phyloP scores from a whole-genome alignment of 2,113 vertebrate genomes.

The Amblyornis subalaris region DNA sequence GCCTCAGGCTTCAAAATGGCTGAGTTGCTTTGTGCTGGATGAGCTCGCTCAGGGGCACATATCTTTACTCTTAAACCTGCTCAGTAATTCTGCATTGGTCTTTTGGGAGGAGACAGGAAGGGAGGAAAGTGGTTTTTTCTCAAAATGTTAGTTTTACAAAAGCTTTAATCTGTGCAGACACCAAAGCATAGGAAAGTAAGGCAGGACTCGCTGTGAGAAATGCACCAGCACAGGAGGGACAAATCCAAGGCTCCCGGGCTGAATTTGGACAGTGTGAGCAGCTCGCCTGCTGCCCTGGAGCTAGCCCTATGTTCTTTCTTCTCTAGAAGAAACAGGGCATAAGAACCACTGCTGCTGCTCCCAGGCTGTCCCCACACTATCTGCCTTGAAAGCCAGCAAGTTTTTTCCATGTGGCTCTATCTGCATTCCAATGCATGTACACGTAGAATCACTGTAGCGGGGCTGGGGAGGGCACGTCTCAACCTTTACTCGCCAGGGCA shows the following conservation, averaged over 20 bases:
- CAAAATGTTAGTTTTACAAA: neutral
- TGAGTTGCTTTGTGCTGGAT: neutral
- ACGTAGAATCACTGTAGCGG: neutral
- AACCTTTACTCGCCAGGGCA: neutral
- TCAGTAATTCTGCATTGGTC: neutral
- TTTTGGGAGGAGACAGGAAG: neutral
- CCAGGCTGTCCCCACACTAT: neutral
- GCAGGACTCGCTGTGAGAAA: neutral
- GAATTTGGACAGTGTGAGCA: neutral
- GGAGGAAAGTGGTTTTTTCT: neutral
- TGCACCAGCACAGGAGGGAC: neutral
- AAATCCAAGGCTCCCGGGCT: neutral
- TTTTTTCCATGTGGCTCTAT: neutral
- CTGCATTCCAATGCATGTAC: fast-evolving
- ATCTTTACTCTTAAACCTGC: neutral
- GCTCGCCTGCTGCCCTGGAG: neutral
- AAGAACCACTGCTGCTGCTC: neutral
- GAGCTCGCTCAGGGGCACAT: neutral
- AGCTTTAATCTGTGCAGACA: neutral
- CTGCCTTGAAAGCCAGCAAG: neutral
- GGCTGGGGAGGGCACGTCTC: neutral
- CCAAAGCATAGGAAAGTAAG: neutral
- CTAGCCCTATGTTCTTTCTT: neutral
- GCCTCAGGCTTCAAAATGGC: constrained; percentile 3
- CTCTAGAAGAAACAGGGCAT: neutral